Evolutionary conservation across 2,113 vertebrate species (phyloP), one percentile per base, ranked within the genome.

Genomic region (Semnornis frantzii): DNA sequence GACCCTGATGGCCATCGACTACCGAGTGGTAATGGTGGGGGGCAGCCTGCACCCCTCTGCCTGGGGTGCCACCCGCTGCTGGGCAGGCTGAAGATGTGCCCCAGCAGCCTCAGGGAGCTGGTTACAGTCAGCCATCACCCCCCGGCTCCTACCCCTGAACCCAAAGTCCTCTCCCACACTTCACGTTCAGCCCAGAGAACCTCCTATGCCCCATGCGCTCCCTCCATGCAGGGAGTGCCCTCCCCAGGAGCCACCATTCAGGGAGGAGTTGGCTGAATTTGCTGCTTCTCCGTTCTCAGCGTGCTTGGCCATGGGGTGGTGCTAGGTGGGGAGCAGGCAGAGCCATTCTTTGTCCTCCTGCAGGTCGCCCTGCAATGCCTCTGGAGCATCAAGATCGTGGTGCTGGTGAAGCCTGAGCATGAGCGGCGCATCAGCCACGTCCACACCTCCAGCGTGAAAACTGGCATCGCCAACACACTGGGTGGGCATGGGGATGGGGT

Each of bases 301-400:
- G 3, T 0, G 6, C 2, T 5, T 3, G 30, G 63, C 28, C 0
- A 0, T 39, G 77, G 73, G 80, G 59, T 5, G 18, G 19, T 12
- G 19, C 20, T 8, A 20, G 13, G 8, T 3, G 12, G 55, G n/a
- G 39, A 27, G 10, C 25, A 9, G 57, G 42, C 13, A 18, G 59
- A 13, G 59, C 85, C 17, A 87, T 5, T 9, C 64, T 25, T 12
- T 10, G 48, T 10, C 54, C 72, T 19, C 5, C 12, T 95, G 16
- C 94, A 99, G 98, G 98, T 99, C 89, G 98, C 98, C 96, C 95
- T 98, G 85, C 98, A 99, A 42, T 98, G 98, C 85, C 98, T 99
- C 44, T 99, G 98, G 98, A 99, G 98, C 89, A 98, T 99, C 92
- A 98, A 98, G 95, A 97, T 99, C 8, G 98, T 98, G 6, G 98